phyloP scores from a whole-genome alignment of 1,140 invertebrate genomes.

The Acyrthosiphon pisum region DNA sequence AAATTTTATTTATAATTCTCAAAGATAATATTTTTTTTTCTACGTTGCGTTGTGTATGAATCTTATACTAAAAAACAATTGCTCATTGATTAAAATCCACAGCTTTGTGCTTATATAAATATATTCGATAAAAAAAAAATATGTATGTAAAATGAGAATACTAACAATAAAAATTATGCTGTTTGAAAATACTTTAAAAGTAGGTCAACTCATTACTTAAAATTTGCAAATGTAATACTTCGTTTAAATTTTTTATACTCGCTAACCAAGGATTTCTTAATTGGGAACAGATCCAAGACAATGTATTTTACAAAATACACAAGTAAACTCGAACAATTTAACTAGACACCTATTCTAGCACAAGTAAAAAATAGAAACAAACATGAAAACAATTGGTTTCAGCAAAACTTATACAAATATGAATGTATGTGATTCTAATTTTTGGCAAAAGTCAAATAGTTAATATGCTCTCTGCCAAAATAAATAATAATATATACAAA shows the following conservation, averaged over 20 bases:
- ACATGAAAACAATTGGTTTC: background rate
- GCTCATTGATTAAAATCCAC: background rate
- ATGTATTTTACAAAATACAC: slow-evolving; percentile 9
- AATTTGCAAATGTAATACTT: background rate
- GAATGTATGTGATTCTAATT: background rate
- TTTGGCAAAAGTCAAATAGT: slow-evolving; percentile 9
- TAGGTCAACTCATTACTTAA: background rate
- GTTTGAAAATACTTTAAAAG: background rate
- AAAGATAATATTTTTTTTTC: background rate
- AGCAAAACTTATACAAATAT: background rate
- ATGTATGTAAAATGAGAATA: background rate
- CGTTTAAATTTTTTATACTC: background rate
- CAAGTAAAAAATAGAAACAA: slow-evolving; percentile 17
- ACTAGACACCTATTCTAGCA: background rate
- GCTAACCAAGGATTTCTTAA: background rate
- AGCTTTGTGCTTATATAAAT: background rate
- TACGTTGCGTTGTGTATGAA: too few relatives aligned
- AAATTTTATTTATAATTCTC: background rate
- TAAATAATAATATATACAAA: background rate
- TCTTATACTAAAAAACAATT: background rate
- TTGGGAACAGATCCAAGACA: background rate
- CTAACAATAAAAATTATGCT: background rate
- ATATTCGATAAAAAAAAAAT: background rate
- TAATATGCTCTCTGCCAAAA: background rate
- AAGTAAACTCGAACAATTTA: slow-evolving; percentile 4